These are phyloP conservation scores for Leiothrix lutea DNA, from an alignment of 2,113 vertebrate species.

Conservation along the genomic window DNA sequence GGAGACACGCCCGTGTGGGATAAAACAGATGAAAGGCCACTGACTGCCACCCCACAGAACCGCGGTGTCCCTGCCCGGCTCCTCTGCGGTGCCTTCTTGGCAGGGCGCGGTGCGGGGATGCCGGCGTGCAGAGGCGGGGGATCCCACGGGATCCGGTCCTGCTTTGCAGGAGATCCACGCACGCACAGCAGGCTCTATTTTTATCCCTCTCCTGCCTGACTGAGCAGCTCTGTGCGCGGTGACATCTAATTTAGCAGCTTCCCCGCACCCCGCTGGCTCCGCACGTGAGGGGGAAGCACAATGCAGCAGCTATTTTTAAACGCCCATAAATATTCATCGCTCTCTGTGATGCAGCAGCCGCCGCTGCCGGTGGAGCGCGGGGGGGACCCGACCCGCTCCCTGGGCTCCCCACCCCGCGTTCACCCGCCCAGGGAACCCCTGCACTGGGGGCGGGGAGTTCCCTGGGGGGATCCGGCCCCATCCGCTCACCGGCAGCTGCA, in stretches of 20 bases:
- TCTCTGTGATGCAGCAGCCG: constrained; percentile 38
- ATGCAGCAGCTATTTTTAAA: constrained; percentile 66
- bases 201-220: constrained; percentile 48
- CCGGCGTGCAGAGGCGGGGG: background rate
- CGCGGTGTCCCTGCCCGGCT: background rate
- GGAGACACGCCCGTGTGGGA: accelerated
- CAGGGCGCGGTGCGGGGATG: background rate
- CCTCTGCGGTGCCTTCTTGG: background rate
- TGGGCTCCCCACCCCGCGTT: background rate
- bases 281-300: constrained; percentile 69
- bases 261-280: constrained; percentile 62
- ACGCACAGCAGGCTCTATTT: constrained; percentile 50
- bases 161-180: constrained; percentile 22
- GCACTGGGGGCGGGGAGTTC: background rate
- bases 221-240: constrained; percentile 51
- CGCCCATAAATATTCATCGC: constrained; percentile 62
- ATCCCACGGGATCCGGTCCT: constrained; percentile 19
- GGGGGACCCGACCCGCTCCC: background rate
- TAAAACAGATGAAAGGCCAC: background rate
- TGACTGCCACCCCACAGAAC: accelerated
- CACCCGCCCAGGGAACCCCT: background rate
- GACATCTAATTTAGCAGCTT: constrained; percentile 69
- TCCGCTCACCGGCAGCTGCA: background rate
- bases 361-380: background rate
- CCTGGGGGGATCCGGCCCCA: background rate